Evolutionary conservation across 2,113 vertebrate genomes (phyloP).

Genomic region (Tinamus guttatus): DNA sequence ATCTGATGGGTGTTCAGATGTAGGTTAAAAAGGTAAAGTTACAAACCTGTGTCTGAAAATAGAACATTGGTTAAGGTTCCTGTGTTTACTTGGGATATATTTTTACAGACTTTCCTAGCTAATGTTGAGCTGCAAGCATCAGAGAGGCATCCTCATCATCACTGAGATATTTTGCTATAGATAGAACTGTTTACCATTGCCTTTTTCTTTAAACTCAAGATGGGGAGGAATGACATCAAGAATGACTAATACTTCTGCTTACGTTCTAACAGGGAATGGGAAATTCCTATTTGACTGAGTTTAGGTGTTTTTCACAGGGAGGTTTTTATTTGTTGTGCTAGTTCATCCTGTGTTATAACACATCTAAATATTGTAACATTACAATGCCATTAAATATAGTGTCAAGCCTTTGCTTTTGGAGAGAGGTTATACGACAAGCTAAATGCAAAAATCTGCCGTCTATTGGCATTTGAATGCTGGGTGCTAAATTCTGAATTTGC

Average conservation of each 20-base stretch:
- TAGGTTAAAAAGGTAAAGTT: not conserved
- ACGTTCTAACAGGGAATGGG: not conserved
- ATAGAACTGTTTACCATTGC: not conserved
- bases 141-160: rapidly evolving
- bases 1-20: not conserved
- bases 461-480: not conserved
- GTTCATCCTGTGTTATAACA: not conserved
- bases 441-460: not conserved
- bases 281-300: not conserved
- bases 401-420: not conserved
- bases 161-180: not conserved
- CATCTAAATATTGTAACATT: not conserved
- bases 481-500: not conserved
- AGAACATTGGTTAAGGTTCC: not conserved
- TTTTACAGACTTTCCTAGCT: not conserved
- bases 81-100: not conserved
- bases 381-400: not conserved
- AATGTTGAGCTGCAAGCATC: not conserved
- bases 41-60: not conserved
- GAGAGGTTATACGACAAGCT: not conserved
- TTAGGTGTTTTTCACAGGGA: not conserved
- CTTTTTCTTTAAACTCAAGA: not conserved
- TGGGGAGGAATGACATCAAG: not conserved
- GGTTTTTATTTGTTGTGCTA: not conserved
- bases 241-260: not conserved